Base-by-base conservation (phyloP, 2,797 vertebrate genomes). In the Lindbergichthys nudifrons region DNA sequence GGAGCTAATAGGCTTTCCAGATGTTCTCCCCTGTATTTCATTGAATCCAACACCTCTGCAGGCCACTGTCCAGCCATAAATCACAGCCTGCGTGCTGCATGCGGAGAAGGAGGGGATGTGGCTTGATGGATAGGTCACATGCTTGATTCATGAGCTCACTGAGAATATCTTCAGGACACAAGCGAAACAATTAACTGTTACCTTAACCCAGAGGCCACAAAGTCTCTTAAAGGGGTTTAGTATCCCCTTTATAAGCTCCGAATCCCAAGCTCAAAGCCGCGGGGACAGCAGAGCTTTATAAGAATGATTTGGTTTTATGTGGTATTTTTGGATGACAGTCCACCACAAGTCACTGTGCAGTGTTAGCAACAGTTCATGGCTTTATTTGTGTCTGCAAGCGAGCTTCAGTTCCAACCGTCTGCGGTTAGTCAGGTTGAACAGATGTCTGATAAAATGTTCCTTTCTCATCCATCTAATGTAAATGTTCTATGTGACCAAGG, bases 171-270 rank as follows among this genome's bases (percentile, higher is more conserved):
- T 86, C 83, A 80, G 84, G 85, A 88, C 81, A 84, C 82, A 67
- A 87, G 87, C n/a, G 79, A 91, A 93, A 93, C 93, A 95, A 94
- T 95, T 94, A 94, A 90, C 93, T 92, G 91, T 91, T 94, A 92
- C 87, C 88, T 87, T 88, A 92, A 91, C 90, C 89, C 83, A 13
- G 15, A 91, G 92, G 88, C 92, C 91, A 84, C 84, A 74, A 65
- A 81, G 83, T 77, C 92, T 92, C 92, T 88, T 93, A 90, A 93
- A 93, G 90, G 83, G 83, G 73, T 73, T 91, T 73, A 39, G 77
- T 72, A 91, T 90, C 88, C 92, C 87, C 90, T 93, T 94, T 93
- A 93, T 89, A 92, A 85, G 91, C 80, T 66, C 78, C 36, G 80
- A 86, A 90, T 84, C 83, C 81, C 84, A 77, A 72, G 73, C 87